A percentile compares a stretch with the other conserved stretches of the same genome.
These are phyloP conservation scores for Periophthalmodon schlosseri DNA, from an alignment of 2,113 vertebrate genomes.

Conservation along the genomic window DNA sequence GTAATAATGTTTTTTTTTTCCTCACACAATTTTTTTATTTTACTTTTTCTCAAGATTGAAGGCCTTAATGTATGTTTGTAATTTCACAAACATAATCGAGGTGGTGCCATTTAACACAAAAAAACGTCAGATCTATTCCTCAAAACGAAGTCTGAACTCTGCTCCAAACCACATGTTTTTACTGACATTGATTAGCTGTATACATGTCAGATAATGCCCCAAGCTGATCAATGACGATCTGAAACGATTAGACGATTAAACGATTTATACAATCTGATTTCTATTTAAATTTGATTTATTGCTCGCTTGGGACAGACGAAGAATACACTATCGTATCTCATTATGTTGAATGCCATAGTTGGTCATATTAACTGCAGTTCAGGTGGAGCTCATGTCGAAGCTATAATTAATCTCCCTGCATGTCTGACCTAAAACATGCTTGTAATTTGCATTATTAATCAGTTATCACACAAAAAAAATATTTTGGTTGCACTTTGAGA, in stretches of 20 bases:
- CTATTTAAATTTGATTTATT: background rate
- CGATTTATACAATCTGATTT: no score
- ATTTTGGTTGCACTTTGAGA: no score
- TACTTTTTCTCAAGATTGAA: background rate
- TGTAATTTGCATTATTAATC: background rate
- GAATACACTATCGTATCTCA: background rate
- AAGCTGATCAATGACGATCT: background rate
- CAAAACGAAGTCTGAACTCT: background rate
- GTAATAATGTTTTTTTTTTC: no score
- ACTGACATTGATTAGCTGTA: background rate
- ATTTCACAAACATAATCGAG: background rate
- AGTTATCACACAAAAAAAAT: background rate
- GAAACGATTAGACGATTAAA: background rate
- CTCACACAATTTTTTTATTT: no score
- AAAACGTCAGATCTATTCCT: background rate
- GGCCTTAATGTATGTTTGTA: no score
- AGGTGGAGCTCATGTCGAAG: slow-evolving; percentile 6
- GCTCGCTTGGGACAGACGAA: background rate
- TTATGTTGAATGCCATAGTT: background rate
- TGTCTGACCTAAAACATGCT: background rate
- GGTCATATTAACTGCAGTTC: background rate
- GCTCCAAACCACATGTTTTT: background rate
- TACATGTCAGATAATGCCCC: background rate
- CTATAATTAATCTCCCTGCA: background rate
- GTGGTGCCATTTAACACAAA: background rate